Percentiles rank a stretch among this genome's conserved stretches.
Evolutionary conservation across 2,113 vertebrate genomes (phyloP).

Genomic region (Copsychus sechellarum): DNA sequence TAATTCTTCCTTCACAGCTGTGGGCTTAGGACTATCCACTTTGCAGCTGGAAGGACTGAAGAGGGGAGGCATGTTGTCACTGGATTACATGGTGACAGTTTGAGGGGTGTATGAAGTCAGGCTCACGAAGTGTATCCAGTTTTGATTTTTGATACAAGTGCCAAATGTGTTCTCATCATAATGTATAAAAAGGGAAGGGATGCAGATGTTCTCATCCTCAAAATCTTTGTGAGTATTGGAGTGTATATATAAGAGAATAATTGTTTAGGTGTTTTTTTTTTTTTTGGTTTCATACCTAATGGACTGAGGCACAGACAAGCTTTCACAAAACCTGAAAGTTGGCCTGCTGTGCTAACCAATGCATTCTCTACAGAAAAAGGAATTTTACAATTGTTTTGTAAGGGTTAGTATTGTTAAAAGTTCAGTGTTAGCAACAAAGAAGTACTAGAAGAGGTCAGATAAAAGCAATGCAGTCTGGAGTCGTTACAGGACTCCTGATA

Average conservation of each 20-base stretch:
- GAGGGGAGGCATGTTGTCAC: rapidly evolving
- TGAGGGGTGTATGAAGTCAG: neutral
- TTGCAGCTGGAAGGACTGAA: neutral
- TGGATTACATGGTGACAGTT: neutral
- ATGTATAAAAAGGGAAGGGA: neutral
- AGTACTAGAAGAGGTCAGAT: conserved; percentile 8
- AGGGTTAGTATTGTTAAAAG: neutral
- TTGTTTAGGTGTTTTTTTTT: neutral
- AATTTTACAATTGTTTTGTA: conserved; percentile 1
- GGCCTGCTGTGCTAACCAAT: neutral
- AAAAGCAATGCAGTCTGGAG: neutral
- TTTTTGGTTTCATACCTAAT: neutral
- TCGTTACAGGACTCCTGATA: neutral
- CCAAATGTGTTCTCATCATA: neutral
- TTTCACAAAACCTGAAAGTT: neutral
- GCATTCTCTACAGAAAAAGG: neutral
- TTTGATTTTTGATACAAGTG: neutral
- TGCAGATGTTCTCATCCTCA: neutral
- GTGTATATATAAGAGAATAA: neutral
- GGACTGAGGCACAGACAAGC: neutral
- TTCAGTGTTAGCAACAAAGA: neutral
- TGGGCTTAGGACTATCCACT: neutral
- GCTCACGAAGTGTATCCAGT: neutral
- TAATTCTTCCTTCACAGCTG: neutral
- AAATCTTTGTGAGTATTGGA: neutral